phyloP scores from a whole-genome alignment of 2,888 invertebrate genomes.

The Tachina lurida region DNA sequence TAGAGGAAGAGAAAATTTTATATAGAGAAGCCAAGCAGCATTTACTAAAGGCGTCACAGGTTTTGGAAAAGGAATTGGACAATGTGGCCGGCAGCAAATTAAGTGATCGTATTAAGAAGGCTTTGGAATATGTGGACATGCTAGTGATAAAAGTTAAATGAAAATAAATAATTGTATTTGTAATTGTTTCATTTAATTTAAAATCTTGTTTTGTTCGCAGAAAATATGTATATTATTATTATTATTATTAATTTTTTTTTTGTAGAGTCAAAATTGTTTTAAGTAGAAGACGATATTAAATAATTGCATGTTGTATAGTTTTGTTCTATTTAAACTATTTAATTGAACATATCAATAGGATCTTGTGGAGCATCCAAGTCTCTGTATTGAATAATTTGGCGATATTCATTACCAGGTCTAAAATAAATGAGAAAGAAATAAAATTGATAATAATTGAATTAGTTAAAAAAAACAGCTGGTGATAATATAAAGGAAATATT shows the following conservation, averaged over 20 bases:
- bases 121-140: constrained; percentile 69
- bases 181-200: not conserved
- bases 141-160: constrained; percentile 51
- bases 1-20: constrained; percentile 60
- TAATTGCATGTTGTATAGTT: constrained; percentile 29
- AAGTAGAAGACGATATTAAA: constrained; percentile 32
- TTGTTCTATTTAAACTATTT: constrained; percentile 36
- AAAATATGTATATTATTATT: not conserved
- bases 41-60: constrained; percentile 77
- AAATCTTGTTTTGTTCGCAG: not conserved
- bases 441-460: constrained; percentile 30
- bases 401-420: constrained; percentile 91
- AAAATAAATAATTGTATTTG: not conserved
- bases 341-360: constrained; percentile 90
- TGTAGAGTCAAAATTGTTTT: not conserved
- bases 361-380: constrained; percentile 96
- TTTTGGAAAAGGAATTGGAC: constrained; percentile 80
- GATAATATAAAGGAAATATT: not conserved
- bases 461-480: not conserved
- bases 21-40: constrained; percentile 74
- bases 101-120: constrained; percentile 74
- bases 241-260: not conserved
- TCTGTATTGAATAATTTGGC: constrained; percentile 95
- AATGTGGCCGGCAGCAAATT: constrained; percentile 80
- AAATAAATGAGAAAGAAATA: constrained; percentile 82